Evolutionary conservation across 2,113 vertebrate species (phyloP).

Genomic region (Lagopus muta): DNA sequence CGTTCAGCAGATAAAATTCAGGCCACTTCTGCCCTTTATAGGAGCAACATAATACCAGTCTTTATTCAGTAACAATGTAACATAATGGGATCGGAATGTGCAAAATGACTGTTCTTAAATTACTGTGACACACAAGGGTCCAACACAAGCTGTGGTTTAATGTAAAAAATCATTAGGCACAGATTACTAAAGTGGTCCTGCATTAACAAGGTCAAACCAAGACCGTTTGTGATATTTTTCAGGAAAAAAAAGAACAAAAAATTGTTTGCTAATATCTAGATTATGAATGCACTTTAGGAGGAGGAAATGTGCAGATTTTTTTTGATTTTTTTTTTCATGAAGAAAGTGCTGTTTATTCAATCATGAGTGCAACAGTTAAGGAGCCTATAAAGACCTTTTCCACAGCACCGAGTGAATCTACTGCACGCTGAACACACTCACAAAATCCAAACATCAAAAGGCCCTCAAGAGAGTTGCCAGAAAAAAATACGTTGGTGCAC

Average conservation of each 20-base stretch:
- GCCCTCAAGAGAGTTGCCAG: constrained; percentile 37
- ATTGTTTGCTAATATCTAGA: constrained; percentile 72
- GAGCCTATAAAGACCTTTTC: constrained; percentile 55
- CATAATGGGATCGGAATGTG: constrained; percentile 99
- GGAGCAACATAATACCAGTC: constrained; percentile 98
- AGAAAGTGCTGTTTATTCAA: constrained; percentile 30
- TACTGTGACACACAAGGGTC: constrained; percentile 90
- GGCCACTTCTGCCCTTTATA: constrained; percentile 99
- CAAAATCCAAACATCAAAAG: constrained; percentile 29
- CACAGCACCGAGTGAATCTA: constrained; percentile 52
- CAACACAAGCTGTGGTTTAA: constrained; percentile 88
- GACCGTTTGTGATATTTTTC: constrained; percentile 79
- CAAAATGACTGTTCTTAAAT: constrained; percentile 96
- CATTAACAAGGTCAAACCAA: constrained; percentile 85
- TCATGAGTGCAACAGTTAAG: constrained; percentile 40
- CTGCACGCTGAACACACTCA: constrained; percentile 57
- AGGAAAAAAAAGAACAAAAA: not conserved
- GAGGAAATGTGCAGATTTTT: not conserved
- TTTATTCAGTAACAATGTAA: constrained; percentile 99
- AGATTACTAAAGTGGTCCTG: constrained; percentile 86
- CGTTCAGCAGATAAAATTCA: constrained; percentile 99
- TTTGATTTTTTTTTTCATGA: not conserved
- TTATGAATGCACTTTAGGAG: constrained; percentile 48
- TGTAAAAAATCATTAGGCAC: constrained; percentile 92
- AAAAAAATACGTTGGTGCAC: constrained; percentile 10